These are phyloP conservation scores for Sarcophaga bullata DNA, from an alignment of 1,140 invertebrate genomes.

Conservation along the genomic window DNA sequence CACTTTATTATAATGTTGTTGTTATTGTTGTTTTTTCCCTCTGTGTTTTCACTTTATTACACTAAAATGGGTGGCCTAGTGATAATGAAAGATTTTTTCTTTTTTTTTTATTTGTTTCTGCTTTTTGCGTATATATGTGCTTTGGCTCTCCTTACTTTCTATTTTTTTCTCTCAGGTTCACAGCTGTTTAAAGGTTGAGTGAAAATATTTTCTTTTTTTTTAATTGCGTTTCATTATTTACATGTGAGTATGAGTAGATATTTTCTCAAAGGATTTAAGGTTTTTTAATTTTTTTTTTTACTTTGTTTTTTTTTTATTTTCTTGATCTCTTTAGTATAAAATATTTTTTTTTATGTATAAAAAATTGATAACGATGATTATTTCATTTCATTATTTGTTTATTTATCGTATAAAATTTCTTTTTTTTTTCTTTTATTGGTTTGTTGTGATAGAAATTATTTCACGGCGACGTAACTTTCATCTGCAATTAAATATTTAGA, in stretches of 20 bases:
- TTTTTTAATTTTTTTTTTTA: no score
- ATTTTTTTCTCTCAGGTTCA: conserved; percentile 21
- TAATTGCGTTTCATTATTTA: conserved; percentile 15
- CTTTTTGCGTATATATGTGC: background rate
- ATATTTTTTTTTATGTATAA: no score
- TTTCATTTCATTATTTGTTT: no score
- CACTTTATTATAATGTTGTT: background rate
- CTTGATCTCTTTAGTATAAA: no score
- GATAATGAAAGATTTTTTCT: conserved; percentile 35
- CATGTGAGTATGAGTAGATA: background rate
- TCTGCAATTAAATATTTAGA: no score
- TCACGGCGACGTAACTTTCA: no score
- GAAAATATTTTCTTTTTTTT: background rate
- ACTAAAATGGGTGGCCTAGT: conserved; percentile 7
- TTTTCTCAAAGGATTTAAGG: no score
- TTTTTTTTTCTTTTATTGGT: no score
- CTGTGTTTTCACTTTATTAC: background rate
- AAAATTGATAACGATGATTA: no score
- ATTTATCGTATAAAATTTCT: no score
- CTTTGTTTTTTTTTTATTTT: no score
- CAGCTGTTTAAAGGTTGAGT: conserved; percentile 31
- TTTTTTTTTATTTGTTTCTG: conserved; percentile 5
- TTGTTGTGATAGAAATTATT: no score
- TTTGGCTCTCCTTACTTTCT: background rate
- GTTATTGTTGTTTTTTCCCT: background rate